These are phyloP conservation scores for Dipodomys spectabilis DNA, from an alignment of 2,113 vertebrate genomes.

Conservation along the genomic window DNA sequence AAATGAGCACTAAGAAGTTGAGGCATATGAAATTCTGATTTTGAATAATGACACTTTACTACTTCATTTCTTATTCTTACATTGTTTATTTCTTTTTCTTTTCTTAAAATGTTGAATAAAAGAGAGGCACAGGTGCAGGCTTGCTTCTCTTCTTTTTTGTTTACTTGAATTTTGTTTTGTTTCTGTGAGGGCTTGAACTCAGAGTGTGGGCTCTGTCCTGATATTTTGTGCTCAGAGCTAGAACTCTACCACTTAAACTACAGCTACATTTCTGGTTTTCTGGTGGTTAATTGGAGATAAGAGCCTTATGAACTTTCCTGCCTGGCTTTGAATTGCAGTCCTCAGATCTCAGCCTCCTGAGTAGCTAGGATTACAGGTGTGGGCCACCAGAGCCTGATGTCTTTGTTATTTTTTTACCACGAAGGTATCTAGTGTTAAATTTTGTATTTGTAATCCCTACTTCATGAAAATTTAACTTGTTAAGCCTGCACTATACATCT, in stretches of 20 bases:
- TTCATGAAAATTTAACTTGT: slow-evolving; percentile 5
- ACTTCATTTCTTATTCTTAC: background rate
- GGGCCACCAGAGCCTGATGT: too few species aligned
- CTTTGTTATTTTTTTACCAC: slow-evolving; percentile 31
- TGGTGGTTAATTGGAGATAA: too few species aligned
- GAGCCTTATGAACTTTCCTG: too few species aligned
- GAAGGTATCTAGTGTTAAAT: background rate
- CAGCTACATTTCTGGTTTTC: too few species aligned
- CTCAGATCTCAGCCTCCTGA: too few species aligned
- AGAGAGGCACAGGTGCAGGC: background rate
- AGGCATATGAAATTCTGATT: background rate
- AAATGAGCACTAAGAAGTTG: background rate
- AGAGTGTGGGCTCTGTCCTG: too few species aligned
- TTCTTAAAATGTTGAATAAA: background rate
- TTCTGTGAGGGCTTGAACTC: too few species aligned
- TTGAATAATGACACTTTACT: background rate
- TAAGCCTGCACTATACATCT: background rate
- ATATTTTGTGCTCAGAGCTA: too few species aligned
- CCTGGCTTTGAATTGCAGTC: too few species aligned
- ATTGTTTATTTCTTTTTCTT: background rate
- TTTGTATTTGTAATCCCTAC: background rate
- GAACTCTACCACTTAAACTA: too few species aligned
- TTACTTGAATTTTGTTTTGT: too few species aligned
- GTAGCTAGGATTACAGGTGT: too few species aligned
- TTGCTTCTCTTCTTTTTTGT: background rate